Evolutionary conservation across 2,888 invertebrate genomes (phyloP).

Genomic region (Diploptera punctata): DNA sequence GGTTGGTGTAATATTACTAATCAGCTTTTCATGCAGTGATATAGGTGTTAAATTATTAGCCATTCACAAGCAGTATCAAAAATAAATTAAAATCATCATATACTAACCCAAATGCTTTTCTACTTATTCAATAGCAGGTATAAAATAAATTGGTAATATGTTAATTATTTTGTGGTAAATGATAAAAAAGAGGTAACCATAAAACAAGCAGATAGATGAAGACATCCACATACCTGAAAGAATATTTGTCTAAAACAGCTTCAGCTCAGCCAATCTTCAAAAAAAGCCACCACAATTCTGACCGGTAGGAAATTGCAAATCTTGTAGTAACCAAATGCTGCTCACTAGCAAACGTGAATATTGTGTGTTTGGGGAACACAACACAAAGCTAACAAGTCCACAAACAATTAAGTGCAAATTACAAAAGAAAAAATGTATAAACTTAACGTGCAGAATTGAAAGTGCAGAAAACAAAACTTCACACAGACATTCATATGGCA

Average conservation of each 20-base stretch:
- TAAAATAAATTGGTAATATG: neutral
- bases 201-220: slow-evolving; percentile 17
- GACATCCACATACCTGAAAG: slow-evolving; percentile 30
- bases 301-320: slow-evolving; percentile 15
- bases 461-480: neutral
- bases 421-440: slow-evolving; percentile 12
- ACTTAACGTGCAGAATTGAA: neutral
- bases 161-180: neutral
- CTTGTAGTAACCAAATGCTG: slow-evolving; percentile 4
- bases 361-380: slow-evolving; percentile 13
- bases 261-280: slow-evolving; percentile 30
- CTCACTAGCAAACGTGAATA: neutral
- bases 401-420: neutral
- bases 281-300: slow-evolving; percentile 12
- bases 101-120: neutral
- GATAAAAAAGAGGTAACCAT: no score
- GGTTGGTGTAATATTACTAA: no score
- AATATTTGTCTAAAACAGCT: neutral
- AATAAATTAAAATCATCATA: neutral
- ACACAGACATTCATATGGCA: neutral
- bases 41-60: no score
- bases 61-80: slow-evolving; percentile 2
- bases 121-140: neutral
- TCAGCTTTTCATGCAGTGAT: no score
- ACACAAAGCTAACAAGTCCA: slow-evolving; percentile 16